Conservation (phyloP, 1,140 invertebrate genomes). For the Pogonomyrmex barbatus region DNA sequence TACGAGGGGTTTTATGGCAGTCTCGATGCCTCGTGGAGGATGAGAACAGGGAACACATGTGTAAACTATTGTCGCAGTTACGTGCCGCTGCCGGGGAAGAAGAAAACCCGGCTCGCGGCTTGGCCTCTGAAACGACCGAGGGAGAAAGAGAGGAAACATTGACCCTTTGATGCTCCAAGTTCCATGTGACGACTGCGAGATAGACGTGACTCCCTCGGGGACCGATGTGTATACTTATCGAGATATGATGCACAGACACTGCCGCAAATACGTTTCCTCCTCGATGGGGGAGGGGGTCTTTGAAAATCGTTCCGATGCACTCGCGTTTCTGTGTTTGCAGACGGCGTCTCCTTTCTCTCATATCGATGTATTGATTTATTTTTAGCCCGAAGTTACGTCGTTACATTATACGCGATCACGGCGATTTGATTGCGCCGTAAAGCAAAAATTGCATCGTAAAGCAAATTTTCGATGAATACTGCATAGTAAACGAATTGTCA, state of each 20-base stretch:
- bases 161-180: conserved; percentile 73
- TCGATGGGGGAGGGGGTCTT: conserved; percentile 25
- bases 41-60: conserved; percentile 54
- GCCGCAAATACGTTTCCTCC: background rate
- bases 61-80: conserved; percentile 66
- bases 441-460: conserved; percentile 30
- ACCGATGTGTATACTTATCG: conserved; percentile 11
- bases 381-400: background rate
- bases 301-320: background rate
- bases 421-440: background rate
- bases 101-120: conserved; percentile 43
- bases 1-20: conserved; percentile 39
- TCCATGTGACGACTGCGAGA: conserved; percentile 71
- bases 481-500: conserved; percentile 23
- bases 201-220: conserved; percentile 68
- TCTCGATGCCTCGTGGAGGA: conserved; percentile 35
- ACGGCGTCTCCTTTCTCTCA: background rate
- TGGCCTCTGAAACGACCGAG: background rate
- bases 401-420: background rate
- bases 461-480: conserved; percentile 8
- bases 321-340: background rate
- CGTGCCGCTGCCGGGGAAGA: conserved; percentile 38
- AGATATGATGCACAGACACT: background rate
- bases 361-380: conserved; percentile 25
- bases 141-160: conserved; percentile 50